phyloP scores from a whole-genome alignment of 2,797 vertebrate species.

The Heteromormyrus szaboi region DNA sequence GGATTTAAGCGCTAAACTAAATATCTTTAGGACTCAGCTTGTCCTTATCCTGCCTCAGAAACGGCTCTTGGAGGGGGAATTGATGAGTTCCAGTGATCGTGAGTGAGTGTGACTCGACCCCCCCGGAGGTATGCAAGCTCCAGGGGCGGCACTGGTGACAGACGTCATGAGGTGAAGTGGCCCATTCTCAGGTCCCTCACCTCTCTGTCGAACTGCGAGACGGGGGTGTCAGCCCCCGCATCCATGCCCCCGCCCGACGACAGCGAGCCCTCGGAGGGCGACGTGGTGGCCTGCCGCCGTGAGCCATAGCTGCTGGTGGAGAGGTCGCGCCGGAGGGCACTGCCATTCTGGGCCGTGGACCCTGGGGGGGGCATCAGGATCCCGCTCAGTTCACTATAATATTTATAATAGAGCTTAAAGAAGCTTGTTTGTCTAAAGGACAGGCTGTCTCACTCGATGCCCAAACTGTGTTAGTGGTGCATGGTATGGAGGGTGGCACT shows the following conservation, averaged over 20 bases:
- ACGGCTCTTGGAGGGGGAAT: not conserved
- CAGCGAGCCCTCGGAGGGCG: constrained; percentile 90
- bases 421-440: not conserved
- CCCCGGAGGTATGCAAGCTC: not conserved
- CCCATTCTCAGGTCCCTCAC: constrained; percentile 53
- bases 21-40: not conserved
- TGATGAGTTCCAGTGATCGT: not conserved
- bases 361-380: constrained; percentile 54
- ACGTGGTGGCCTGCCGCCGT: constrained; percentile 87
- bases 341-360: constrained; percentile 87
- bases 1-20: not conserved
- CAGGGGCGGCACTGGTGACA: not conserved
- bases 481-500: not conserved
- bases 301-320: constrained; percentile 82
- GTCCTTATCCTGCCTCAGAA: not conserved
- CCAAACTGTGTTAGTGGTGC: not conserved
- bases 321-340: constrained; percentile 80
- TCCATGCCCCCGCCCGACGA: constrained; percentile 94
- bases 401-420: not conserved
- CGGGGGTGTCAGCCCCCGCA: constrained; percentile 74
- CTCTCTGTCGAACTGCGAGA: constrained; percentile 91
- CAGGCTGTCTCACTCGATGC: not conserved
- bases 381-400: not conserved
- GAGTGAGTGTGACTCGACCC: not conserved
- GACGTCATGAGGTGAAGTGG: not conserved